Percentiles rank a stretch among this genome's conserved stretches.
phyloP scores from a whole-genome alignment of 2,888 invertebrate species.

The Lasioglossum figueresi region DNA sequence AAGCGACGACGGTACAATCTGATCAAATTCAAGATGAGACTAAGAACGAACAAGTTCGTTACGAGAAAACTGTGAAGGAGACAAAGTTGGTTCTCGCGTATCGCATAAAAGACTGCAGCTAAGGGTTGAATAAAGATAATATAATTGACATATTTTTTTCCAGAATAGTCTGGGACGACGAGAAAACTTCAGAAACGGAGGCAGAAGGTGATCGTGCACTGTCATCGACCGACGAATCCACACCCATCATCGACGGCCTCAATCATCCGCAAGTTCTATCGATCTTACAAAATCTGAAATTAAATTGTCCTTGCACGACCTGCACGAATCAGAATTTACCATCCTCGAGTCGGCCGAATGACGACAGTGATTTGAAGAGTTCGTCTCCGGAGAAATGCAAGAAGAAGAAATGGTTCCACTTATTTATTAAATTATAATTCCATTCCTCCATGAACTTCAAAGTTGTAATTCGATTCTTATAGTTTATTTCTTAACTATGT shows the following conservation, averaged over 20 bases:
- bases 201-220: slow-evolving; percentile 54
- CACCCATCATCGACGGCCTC: slow-evolving; percentile 42
- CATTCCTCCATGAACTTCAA: neutral
- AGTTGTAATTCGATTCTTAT: neutral
- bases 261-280: slow-evolving; percentile 56
- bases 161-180: slow-evolving; percentile 47
- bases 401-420: slow-evolving; percentile 50
- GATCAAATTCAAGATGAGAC: neutral
- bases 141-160: neutral
- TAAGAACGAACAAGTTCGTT: slow-evolving; percentile 17
- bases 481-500: neutral
- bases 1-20: neutral
- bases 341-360: slow-evolving; percentile 39
- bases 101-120: neutral
- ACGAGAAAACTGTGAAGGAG: neutral
- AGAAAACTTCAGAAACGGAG: slow-evolving; percentile 56
- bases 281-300: slow-evolving; percentile 54
- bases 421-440: neutral
- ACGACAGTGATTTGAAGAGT: slow-evolving; percentile 67
- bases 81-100: slow-evolving; percentile 31
- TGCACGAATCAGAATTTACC: slow-evolving; percentile 55
- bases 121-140: neutral
- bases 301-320: slow-evolving; percentile 63
- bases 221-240: slow-evolving; percentile 64
- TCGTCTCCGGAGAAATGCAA: slow-evolving; percentile 51